phyloP scores from a whole-genome alignment of 1,140 invertebrate genomes.

The Lasaia peninsularis region DNA sequence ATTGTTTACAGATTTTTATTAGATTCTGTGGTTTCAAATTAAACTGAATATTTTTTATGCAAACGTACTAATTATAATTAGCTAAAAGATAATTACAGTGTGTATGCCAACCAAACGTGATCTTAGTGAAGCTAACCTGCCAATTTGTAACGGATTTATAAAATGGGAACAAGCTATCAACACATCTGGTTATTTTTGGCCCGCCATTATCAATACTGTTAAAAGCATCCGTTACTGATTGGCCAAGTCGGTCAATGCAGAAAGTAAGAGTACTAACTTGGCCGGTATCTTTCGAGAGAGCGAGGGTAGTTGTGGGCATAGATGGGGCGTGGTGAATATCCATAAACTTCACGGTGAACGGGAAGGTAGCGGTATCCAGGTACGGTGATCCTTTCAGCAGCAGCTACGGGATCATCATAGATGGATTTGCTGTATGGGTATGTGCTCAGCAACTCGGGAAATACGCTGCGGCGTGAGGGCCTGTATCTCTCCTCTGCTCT shows the following conservation, averaged over 20 bases:
- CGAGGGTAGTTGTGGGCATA: conserved; percentile 89
- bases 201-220: conserved; percentile 4
- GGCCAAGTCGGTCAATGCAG: conserved; percentile 13
- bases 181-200: conserved; percentile 20
- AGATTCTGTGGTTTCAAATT: background rate
- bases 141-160: conserved; percentile 24
- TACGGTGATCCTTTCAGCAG: conserved; percentile 88
- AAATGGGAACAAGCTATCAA: conserved; percentile 32
- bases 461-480: conserved; percentile 83
- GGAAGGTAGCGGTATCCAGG: conserved; percentile 93
- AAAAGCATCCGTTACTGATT: conserved; percentile 18
- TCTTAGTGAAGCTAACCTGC: conserved; percentile 23
- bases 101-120: conserved; percentile 25
- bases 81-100: conserved; percentile 23
- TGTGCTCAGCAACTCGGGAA: conserved; percentile 80
- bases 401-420: conserved; percentile 88
- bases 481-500: conserved; percentile 87
- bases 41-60: conserved; percentile 2
- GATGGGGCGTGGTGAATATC: conserved; percentile 90
- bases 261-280: conserved; percentile 82
- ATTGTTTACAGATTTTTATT: background rate
- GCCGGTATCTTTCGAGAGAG: conserved; percentile 86
- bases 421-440: conserved; percentile 87
- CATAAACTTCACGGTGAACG: conserved; percentile 91
- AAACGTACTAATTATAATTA: background rate